Base-by-base conservation (phyloP, 2,113 vertebrate species). In the Synodontis membranacea region DNA sequence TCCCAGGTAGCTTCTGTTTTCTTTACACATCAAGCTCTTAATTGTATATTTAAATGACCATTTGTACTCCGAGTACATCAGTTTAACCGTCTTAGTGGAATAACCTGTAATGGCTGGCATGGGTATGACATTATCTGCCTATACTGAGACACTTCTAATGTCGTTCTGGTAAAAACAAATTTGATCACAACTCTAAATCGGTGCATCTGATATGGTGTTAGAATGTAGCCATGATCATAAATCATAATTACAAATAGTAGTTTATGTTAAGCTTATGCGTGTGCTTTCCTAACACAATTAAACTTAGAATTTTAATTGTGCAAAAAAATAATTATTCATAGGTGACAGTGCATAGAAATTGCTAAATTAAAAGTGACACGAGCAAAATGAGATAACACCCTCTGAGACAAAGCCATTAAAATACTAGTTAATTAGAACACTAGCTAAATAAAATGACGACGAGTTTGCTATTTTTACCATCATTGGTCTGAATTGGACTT, bases 1-100 rank as follows among this genome's bases (percentile, higher is more conserved):
- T 98, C 98, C 93, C 98, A 99, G 98, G 98, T 94, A 64, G 72
- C 39, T 19, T 31, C 52, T 34, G 34, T 81, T 81, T 44, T 31
- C 60, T 72, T 84, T 39, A 52, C n/a, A 37, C 48, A 46, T 68
- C 17, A 37, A 50, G n/a, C 12, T 52, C 25, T 83, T 66, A 50
- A 68, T 83, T 68, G 37, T 68, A 58, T 31, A 54, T 54, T 10
- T 54, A 12, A 48, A 48, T 31, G 17, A 7, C 5, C 10, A 72
- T 70, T 34, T 72, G n/a, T 9, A 39, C 31, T 37, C 1, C 17
- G 6, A 1, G 9, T 56, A 56, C 9, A 56, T 37, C 48, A 54
- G 7, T 23, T 9, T 56, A 80, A 37, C 21, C 9, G 3, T 9
- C 56, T 48, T 39, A 80, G 39, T 37, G 23, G 31, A 80, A 37